Conservation (phyloP, 2,888 invertebrate genomes). For the Sminthurinus aureus region DNA sequence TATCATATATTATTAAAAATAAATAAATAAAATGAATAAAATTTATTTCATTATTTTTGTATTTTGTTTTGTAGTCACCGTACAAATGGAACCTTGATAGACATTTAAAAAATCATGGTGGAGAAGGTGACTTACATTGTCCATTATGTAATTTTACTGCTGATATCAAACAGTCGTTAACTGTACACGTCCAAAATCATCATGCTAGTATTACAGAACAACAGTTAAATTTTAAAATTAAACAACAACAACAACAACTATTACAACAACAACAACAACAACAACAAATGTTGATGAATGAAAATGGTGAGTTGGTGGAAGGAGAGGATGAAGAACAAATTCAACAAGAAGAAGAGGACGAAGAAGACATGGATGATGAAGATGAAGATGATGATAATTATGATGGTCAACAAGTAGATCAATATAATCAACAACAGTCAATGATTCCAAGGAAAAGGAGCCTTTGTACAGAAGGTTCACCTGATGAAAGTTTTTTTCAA, state of each 20-base stretch:
- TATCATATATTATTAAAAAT: not conserved
- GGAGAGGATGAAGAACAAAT: conserved; percentile 29
- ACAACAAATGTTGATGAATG: conserved; percentile 4
- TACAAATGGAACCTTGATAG: conserved; percentile 91
- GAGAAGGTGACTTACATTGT: conserved; percentile 84
- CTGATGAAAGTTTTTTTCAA: conserved; percentile 32
- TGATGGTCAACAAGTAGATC: not conserved
- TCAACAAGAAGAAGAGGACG: not conserved
- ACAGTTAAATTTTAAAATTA: conserved; percentile 9
- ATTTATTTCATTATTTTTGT: not conserved
- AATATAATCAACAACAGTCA: not conserved
- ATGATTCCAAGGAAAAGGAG: conserved; percentile 17
- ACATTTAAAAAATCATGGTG: conserved; percentile 89
- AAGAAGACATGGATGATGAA: conserved; percentile 27
- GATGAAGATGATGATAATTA: not conserved
- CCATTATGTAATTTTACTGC: conserved; percentile 89
- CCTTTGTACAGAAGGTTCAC: conserved; percentile 12
- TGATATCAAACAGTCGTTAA: conserved; percentile 89
- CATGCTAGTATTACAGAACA: conserved; percentile 35
- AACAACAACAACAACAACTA: conserved; percentile 7
- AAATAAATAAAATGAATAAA: no score
- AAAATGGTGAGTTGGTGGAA: conserved; percentile 3
- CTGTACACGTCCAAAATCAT: conserved; percentile 79
- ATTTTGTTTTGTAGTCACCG: conserved; percentile 67
- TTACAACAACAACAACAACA: not conserved